Base-by-base conservation (phyloP, 2,113 vertebrate genomes). In the Trematomus loennbergii region DNA sequence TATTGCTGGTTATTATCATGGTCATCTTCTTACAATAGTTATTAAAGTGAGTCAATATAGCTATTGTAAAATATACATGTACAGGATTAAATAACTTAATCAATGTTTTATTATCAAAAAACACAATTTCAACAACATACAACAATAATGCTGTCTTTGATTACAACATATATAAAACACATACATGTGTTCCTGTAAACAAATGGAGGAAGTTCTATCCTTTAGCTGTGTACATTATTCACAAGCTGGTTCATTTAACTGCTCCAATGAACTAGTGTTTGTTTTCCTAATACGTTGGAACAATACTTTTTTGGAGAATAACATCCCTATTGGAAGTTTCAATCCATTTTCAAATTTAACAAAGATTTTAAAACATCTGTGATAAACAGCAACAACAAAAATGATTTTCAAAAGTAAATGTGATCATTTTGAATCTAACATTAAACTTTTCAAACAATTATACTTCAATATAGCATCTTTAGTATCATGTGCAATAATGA, bases 81-180 rank as follows among this genome's bases (percentile, higher is more conserved):
- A 40, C 33, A 18, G 16, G 16, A 60, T 61, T 43, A 61, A 61
- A 61, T 18, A 1, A 61, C 65, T 61, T 16, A 29, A 25, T 40
- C 43, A 81, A 45, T 59, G 11, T 72, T 88, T 84, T 79, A 66
- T 84, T 75, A 75, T 65, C 78, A 54, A 88, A 80, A 67, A 83
- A 20, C 78, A 71, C 64, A 15, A 48, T 68, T 72, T 84, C 16
- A 81, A 22, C 9, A 57, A 57, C 15, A 15, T 29, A 53, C 12
- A 74, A 50, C 16, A 75, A 65, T 73, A 16, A 70, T 76, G 48
- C 53, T 45, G 2, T 53, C 59, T 29, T 53, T 79, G 66, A 81
- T 81, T 83, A 55, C 15, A 63, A 33, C 25, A 79, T 22, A 36
- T 53, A 67, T 72, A n/a, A 59, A 9, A 61, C 15, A 79, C 18